phyloP scores from a whole-genome alignment of 2,113 vertebrate species.

The Zingel zingel region DNA sequence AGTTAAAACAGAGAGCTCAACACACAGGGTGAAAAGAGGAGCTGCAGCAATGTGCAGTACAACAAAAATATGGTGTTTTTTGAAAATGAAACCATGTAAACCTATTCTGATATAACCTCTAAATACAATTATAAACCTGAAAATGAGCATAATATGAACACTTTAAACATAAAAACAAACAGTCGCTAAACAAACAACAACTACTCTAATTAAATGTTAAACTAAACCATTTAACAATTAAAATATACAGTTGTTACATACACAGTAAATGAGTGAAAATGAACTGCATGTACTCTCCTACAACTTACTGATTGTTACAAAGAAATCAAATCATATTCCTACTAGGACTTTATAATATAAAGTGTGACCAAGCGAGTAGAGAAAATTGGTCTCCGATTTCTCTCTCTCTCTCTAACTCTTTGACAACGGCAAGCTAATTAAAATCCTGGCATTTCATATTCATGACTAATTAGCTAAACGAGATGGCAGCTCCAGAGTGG shows the following conservation, averaged over 20 bases:
- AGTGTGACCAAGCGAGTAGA: slow-evolving; percentile 48
- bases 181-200: not conserved
- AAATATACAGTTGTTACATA: slow-evolving; percentile 1
- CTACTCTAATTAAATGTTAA: not conserved
- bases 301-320: slow-evolving; percentile 24
- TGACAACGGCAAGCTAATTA: slow-evolving; percentile 76
- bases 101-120: no score
- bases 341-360: slow-evolving; percentile 32
- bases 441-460: slow-evolving; percentile 78
- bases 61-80: no score
- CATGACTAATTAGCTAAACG: slow-evolving; percentile 78
- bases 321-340: slow-evolving; percentile 44
- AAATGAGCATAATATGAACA: no score
- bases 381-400: slow-evolving; percentile 54
- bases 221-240: not conserved
- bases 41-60: no score
- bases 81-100: no score
- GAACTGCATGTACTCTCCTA: slow-evolving; percentile 6
- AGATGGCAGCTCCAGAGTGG: slow-evolving; percentile 74
- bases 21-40: no score
- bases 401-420: slow-evolving; percentile 32
- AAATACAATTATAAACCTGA: no score
- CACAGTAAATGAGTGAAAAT: slow-evolving; percentile 8
- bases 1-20: no score
- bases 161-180: not conserved